Percentiles rank a stretch among this genome's conserved stretches.
Evolutionary conservation across 2,888 invertebrate genomes (phyloP).

Genomic region (Lithosia quadra): DNA sequence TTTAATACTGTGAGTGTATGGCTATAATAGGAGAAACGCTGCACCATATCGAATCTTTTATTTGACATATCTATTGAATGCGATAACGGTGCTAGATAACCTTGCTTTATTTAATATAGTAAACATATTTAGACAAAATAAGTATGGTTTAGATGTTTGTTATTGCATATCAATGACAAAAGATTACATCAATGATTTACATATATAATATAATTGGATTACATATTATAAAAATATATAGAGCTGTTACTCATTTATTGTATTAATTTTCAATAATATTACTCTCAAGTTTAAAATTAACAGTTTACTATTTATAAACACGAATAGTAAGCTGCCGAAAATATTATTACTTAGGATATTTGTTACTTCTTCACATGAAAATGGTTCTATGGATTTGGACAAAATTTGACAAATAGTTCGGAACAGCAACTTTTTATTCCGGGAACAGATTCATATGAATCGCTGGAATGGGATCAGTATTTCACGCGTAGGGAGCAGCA

Average conservation of each 20-base stretch:
- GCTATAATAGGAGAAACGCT: slow-evolving; percentile 40
- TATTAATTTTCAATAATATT: no score
- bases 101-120: neutral
- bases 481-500: neutral
- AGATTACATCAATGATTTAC: no score
- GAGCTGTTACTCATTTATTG: no score
- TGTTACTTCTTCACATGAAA: no score
- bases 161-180: neutral
- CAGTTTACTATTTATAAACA: no score
- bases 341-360: no score
- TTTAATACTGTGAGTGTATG: slow-evolving; percentile 41
- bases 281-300: no score
- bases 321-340: no score
- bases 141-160: neutral
- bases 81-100: neutral
- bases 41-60: slow-evolving; percentile 37
- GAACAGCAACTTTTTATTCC: neutral
- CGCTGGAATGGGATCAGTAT: neutral
- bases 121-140: neutral
- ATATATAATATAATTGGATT: no score
- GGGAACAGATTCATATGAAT: neutral
- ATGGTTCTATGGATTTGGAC: no score
- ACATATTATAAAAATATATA: no score
- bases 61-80: slow-evolving; percentile 20
- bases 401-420: neutral